Percentiles rank a stretch among this genome's conserved stretches.
Conservation (phyloP, 2,888 invertebrate species). For the Ferrisia virgata region DNA sequence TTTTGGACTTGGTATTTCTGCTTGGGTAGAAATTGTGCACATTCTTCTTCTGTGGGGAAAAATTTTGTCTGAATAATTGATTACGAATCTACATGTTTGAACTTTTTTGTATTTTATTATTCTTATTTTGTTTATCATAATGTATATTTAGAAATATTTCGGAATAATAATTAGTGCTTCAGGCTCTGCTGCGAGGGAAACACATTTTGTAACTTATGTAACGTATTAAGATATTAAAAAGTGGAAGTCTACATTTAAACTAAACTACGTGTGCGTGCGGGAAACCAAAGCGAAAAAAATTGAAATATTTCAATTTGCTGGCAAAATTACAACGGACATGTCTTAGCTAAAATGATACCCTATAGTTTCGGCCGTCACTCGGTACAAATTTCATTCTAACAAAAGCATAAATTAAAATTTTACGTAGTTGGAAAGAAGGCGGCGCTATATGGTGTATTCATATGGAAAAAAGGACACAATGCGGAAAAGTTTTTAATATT, state of each 20-base stretch:
- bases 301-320: constrained; percentile 5
- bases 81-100: too few species aligned
- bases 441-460: background rate
- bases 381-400: background rate
- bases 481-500: background rate
- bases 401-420: background rate
- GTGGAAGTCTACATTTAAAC: background rate
- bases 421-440: background rate
- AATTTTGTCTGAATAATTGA: too few species aligned
- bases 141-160: background rate
- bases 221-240: background rate
- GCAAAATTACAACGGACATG: background rate
- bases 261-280: background rate
- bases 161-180: background rate
- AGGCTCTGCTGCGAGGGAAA: background rate
- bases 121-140: too few species aligned
- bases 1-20: too few species aligned
- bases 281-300: background rate
- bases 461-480: background rate
- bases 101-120: too few species aligned
- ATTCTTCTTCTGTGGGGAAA: too few species aligned
- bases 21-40: too few species aligned
- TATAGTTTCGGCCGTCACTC: background rate
- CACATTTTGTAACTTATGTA: background rate
- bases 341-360: background rate